These are phyloP conservation scores for Andrena chrysosceles DNA, from an alignment of 2,888 invertebrate genomes.

Conservation along the genomic window DNA sequence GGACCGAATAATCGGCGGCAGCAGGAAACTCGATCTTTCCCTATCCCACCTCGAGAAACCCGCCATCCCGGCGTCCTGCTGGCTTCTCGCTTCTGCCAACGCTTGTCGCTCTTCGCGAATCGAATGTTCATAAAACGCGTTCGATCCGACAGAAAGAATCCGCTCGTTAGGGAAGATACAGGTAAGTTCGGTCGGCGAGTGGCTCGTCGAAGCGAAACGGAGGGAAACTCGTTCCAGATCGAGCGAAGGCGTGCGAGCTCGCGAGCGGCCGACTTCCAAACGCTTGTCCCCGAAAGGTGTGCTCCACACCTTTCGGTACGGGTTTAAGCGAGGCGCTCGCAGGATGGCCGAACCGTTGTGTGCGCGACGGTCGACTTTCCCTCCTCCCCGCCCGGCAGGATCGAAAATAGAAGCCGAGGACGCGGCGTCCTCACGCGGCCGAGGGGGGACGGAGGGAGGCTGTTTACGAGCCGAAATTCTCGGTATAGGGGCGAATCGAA, in stretches of 20 bases:
- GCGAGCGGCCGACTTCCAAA: constrained; percentile 23
- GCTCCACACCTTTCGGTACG: neutral
- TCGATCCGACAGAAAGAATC: too few relatives aligned
- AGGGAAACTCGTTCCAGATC: constrained; percentile 2
- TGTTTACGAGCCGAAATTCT: constrained; percentile 29
- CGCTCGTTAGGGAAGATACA: too few relatives aligned
- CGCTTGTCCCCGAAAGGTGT: constrained; percentile 13
- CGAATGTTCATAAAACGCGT: too few relatives aligned
- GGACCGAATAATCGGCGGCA: constrained; percentile 29
- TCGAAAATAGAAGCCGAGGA: constrained; percentile 64
- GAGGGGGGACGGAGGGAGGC: neutral
- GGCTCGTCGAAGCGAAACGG: constrained; percentile 2
- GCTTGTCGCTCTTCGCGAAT: too few relatives aligned
- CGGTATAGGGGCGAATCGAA: neutral
- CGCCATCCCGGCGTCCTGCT: neutral
- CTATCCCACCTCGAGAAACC: too few relatives aligned
- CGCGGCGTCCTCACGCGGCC: constrained; percentile 44
- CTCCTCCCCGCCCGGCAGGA: constrained; percentile 47
- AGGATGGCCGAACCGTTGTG: constrained; percentile 4
- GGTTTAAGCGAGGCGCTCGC: neutral
- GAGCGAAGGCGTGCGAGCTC: constrained; percentile 11
- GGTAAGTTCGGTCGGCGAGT: neutral
- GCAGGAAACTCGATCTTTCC: constrained; percentile 28
- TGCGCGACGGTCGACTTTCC: constrained; percentile 47
- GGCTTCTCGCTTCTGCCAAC: neutral